A percentile compares a stretch with the other conserved stretches of the same genome.
Conservation (phyloP, 2,113 vertebrate species). For the Bubo scandiacus region DNA sequence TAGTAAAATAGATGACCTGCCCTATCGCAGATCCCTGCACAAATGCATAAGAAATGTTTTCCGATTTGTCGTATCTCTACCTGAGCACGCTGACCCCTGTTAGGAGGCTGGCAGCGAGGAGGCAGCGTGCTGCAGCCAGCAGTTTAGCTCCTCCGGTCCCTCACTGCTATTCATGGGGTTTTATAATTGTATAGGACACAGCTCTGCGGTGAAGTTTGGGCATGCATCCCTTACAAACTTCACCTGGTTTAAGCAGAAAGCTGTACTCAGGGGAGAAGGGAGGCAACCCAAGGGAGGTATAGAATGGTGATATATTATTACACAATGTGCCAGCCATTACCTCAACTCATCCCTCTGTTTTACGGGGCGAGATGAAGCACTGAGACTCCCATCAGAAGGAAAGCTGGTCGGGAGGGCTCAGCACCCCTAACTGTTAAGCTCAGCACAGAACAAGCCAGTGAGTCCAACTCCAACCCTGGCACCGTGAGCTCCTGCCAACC, state of each 20-base stretch:
- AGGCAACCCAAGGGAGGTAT: neutral
- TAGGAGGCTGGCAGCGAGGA: neutral
- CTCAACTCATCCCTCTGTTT: neutral
- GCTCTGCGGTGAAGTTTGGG: neutral
- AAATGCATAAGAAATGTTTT: neutral
- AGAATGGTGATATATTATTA: neutral
- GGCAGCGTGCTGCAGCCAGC: accelerated
- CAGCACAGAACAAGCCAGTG: neutral
- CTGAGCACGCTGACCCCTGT: accelerated
- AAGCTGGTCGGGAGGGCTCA: neutral
- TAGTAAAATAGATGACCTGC: neutral
- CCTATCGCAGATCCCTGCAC: neutral
- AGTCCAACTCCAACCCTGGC: neutral
- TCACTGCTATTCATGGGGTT: neutral
- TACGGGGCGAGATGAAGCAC: neutral
- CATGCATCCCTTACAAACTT: accelerated
- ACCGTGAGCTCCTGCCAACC: accelerated
- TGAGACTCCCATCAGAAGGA: neutral
- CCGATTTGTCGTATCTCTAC: neutral
- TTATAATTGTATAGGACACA: neutral
- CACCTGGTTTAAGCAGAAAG: neutral
- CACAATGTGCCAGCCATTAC: neutral
- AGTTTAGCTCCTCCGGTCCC: neutral
- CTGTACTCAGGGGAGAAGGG: neutral
- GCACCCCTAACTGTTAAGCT: neutral